These are phyloP conservation scores for Microcebus lehilahytsara DNA, from an alignment of 2,113 vertebrate species.

Conservation along the genomic window DNA sequence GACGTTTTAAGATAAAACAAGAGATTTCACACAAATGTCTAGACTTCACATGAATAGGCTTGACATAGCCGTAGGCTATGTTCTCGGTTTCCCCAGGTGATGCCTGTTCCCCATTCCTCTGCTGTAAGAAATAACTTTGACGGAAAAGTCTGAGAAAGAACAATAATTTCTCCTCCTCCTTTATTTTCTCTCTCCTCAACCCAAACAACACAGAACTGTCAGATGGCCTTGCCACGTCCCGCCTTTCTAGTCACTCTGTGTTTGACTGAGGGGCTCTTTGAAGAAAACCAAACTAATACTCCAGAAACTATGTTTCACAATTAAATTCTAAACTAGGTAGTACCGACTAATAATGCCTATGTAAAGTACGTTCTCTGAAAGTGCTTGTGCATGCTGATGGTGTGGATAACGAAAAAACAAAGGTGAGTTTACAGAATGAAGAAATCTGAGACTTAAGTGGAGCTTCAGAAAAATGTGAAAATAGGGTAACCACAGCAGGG, in stretches of 20 bases:
- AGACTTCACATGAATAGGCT: neutral
- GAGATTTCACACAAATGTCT: neutral
- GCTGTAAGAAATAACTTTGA: neutral
- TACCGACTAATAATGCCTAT: neutral
- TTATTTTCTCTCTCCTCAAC: neutral
- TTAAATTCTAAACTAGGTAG: neutral
- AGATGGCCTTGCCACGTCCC: too few species aligned
- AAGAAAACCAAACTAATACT: neutral
- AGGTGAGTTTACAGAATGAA: neutral
- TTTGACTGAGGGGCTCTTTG: neutral
- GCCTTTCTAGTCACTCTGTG: neutral
- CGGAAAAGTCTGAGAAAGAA: neutral
- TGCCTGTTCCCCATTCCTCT: neutral
- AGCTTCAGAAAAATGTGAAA: neutral
- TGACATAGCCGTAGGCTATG: neutral
- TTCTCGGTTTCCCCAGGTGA: neutral
- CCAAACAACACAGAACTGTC: neutral
- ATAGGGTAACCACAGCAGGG: neutral
- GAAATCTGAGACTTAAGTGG: neutral
- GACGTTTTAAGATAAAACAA: conserved; percentile 35
- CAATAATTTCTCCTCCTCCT: neutral
- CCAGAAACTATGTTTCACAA: neutral
- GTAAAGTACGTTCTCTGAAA: neutral
- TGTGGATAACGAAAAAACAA: neutral
- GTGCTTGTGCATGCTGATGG: neutral